Conservation (phyloP, 1,140 invertebrate species). For the Tetramorium parvispinum region DNA sequence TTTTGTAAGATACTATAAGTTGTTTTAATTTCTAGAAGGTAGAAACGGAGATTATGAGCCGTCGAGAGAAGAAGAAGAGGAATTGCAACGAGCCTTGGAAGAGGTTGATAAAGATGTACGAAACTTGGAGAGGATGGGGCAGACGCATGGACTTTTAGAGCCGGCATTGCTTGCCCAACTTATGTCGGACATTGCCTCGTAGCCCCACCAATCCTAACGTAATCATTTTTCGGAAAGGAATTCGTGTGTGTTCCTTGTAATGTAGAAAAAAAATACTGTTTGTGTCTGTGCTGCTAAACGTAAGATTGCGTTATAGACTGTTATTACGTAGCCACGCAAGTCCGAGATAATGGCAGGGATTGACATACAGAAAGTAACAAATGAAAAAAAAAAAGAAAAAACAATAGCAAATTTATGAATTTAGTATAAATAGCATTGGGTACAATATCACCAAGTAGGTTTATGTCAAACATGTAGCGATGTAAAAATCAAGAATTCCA, state of each 20-base stretch:
- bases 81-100: constrained; percentile 93
- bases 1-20: background rate
- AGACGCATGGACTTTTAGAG: constrained; percentile 87
- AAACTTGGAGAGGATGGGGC: constrained; percentile 90
- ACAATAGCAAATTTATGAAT: constrained; percentile 68
- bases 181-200: constrained; percentile 86
- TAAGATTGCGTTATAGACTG: constrained; percentile 77
- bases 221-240: constrained; percentile 65
- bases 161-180: constrained; percentile 84
- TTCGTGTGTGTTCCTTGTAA: constrained; percentile 76
- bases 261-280: constrained; percentile 76
- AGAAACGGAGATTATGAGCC: constrained; percentile 90
- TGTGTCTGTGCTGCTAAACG: constrained; percentile 79
- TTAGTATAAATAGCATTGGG: constrained; percentile 66
- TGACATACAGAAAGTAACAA: constrained; percentile 72
- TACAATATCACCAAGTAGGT: constrained; percentile 63
- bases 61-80: constrained; percentile 92
- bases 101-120: constrained; percentile 93
- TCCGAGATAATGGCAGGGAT: constrained; percentile 71
- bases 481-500: constrained; percentile 65
- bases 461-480: constrained; percentile 48
- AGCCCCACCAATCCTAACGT: constrained; percentile 78
- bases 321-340: constrained; percentile 68
- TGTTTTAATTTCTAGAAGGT: constrained; percentile 86
- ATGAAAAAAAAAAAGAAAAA: constrained; percentile 30